Conservation (phyloP, 2,113 vertebrate species). For the Lepus americanus region DNA sequence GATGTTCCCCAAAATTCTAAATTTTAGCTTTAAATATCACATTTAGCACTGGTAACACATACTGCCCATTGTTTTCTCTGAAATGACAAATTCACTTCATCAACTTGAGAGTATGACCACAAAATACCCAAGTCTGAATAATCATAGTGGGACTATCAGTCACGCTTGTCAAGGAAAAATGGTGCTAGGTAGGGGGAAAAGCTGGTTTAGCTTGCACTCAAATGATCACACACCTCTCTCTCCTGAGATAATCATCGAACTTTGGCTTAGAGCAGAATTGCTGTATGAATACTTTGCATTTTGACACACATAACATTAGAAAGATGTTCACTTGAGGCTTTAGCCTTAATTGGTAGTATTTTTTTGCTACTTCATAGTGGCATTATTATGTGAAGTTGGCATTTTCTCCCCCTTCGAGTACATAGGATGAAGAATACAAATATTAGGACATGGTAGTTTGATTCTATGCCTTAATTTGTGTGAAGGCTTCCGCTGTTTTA, state of each 20-base stretch:
- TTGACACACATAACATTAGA: neutral
- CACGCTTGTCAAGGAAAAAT: slow-evolving; percentile 8
- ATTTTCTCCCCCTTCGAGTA: neutral
- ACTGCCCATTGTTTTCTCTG: slow-evolving; percentile 7
- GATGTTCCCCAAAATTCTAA: slow-evolving; percentile 17
- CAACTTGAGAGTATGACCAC: neutral
- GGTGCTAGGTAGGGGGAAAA: neutral
- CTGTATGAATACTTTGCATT: neutral
- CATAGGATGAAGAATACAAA: neutral
- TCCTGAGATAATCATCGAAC: neutral
- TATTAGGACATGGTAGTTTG: neutral
- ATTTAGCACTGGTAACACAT: neutral
- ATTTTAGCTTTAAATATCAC: slow-evolving; percentile 30
- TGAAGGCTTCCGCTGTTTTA: neutral
- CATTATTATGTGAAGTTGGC: neutral
- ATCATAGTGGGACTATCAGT: neutral
- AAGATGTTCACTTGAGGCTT: neutral
- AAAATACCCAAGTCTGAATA: neutral
- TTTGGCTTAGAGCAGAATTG: neutral
- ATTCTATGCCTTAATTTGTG: neutral
- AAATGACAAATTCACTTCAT: slow-evolving; percentile 6
- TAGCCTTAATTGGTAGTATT: neutral
- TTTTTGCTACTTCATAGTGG: neutral
- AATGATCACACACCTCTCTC: neutral
- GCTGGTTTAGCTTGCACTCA: slow-evolving; percentile 9